A percentile compares a stretch with the other conserved stretches of the same genome.
phyloP scores from a whole-genome alignment of 1,140 invertebrate genomes.

The Saccostrea cuccullata region DNA sequence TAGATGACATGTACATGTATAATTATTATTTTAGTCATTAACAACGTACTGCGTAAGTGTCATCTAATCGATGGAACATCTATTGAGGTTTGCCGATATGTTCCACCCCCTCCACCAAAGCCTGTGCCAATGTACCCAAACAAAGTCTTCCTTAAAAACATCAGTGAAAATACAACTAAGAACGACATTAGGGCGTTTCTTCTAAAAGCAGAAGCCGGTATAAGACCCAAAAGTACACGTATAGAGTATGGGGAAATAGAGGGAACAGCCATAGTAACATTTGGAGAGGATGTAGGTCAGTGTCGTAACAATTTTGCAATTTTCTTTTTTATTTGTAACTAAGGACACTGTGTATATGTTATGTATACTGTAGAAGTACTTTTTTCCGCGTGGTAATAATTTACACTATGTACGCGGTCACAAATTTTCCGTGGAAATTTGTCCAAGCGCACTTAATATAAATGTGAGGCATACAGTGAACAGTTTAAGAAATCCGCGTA shows the following conservation, averaged over 20 bases:
- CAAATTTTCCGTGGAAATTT: too few species aligned
- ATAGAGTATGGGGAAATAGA: conserved; percentile 37
- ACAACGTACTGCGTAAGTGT: conserved; percentile 8
- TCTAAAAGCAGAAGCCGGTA: conserved; percentile 33
- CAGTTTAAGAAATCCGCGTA: too few species aligned
- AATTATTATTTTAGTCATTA: conserved; percentile 28
- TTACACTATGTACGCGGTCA: too few species aligned
- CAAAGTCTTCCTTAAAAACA: conserved; percentile 46
- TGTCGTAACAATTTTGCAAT: not conserved
- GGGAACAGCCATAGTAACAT: conserved; percentile 43
- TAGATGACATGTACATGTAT: too few species aligned
- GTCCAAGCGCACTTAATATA: too few species aligned
- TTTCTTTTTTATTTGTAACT: not conserved
- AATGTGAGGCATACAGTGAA: too few species aligned
- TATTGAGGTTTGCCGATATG: conserved; percentile 33
- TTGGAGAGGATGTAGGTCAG: conserved; percentile 34
- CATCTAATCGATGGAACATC: conserved; percentile 43
- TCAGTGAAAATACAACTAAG: conserved; percentile 27
- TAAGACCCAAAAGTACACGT: not conserved
- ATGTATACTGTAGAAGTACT: too few species aligned
- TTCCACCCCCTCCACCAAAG: conserved; percentile 50
- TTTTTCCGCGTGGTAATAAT: too few species aligned
- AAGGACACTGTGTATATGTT: too few species aligned
- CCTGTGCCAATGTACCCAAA: conserved; percentile 45
- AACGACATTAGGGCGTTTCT: conserved; percentile 46